Evolutionary conservation across 2,888 invertebrate genomes (phyloP).

Genomic region (Trypoxylon attenuatum): DNA sequence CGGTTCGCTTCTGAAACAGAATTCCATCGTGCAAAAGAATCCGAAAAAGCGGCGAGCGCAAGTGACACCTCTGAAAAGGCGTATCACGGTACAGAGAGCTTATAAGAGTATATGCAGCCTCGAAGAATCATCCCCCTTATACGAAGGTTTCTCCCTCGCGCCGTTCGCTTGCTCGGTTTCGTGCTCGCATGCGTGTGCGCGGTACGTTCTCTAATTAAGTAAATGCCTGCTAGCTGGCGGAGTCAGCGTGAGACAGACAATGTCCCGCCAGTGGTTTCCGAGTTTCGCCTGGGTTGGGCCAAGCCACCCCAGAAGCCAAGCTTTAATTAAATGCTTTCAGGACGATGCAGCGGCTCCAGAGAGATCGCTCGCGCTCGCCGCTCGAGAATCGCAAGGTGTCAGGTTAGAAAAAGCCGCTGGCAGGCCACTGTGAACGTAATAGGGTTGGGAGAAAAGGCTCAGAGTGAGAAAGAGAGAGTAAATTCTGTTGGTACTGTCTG

Average conservation of each 20-base stretch:
- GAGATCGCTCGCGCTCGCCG: constrained; percentile 31
- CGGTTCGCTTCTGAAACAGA: too few species aligned
- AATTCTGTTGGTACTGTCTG: constrained; percentile 13
- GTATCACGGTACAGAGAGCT: too few species aligned
- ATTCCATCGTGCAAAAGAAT: too few species aligned
- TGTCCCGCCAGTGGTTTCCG: constrained; percentile 58
- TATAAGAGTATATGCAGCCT: too few species aligned
- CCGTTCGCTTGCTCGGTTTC: constrained; percentile 1
- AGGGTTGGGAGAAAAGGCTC: constrained; percentile 9
- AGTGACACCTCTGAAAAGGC: too few species aligned
- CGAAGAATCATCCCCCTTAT: too few species aligned
- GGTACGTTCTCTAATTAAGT: constrained; percentile 64
- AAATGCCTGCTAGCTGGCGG: constrained; percentile 60
- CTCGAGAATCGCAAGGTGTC: constrained; percentile 62
- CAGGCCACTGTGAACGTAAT: constrained; percentile 29
- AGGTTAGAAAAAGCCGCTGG: constrained; percentile 53
- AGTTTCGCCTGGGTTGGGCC: constrained; percentile 8
- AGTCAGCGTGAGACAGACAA: constrained; percentile 48
- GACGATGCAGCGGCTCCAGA: constrained; percentile 50
- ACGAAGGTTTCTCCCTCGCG: constrained; percentile 8
- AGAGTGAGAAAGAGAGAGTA: not conserved
- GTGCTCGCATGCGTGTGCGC: constrained; percentile 21
- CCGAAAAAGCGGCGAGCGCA: too few species aligned
- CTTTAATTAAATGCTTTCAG: constrained; percentile 65
- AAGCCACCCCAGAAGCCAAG: constrained; percentile 50